Evolutionary conservation across 1,140 invertebrate genomes (phyloP).

Genomic region (Globodera ellingtonae): DNA sequence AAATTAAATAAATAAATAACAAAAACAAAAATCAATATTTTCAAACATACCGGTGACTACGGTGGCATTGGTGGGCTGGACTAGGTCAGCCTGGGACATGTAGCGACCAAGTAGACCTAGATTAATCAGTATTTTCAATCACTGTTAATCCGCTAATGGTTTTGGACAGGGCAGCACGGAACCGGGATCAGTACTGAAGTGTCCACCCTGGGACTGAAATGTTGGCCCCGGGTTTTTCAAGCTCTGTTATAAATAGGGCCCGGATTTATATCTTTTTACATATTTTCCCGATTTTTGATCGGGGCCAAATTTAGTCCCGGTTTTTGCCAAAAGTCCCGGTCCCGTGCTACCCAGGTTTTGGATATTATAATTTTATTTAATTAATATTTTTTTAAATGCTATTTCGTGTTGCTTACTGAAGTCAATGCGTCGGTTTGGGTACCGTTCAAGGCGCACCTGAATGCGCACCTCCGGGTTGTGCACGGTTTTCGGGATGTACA

Average conservation of each 20-base stretch:
- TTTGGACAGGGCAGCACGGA: no score
- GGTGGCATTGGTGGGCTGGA: slow-evolving; percentile 63
- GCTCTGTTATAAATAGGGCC: no score
- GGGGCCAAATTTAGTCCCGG: no score
- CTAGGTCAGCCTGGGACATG: slow-evolving; percentile 59
- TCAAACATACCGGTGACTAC: slow-evolving; percentile 54
- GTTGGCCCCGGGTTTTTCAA: no score
- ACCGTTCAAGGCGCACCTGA: slow-evolving; percentile 61
- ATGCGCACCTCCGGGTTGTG: slow-evolving; percentile 62
- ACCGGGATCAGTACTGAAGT: no score
- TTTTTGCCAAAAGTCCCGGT: no score
- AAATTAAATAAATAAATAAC: not conserved
- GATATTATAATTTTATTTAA: slow-evolving; percentile 15
- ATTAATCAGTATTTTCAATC: not conserved
- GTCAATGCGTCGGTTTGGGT: slow-evolving; percentile 61
- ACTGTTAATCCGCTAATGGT: no score
- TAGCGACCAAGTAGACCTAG: slow-evolving; percentile 62
- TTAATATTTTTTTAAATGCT: not conserved
- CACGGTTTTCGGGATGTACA: slow-evolving; percentile 62
- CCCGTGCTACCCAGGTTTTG: no score
- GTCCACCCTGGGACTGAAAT: no score
- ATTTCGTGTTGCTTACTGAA: slow-evolving; percentile 47
- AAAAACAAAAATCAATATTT: no score
- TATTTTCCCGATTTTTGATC: no score
- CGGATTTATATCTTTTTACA: no score